Conservation (phyloP, 2,888 invertebrate species). For the Eustalomyia histrio region DNA sequence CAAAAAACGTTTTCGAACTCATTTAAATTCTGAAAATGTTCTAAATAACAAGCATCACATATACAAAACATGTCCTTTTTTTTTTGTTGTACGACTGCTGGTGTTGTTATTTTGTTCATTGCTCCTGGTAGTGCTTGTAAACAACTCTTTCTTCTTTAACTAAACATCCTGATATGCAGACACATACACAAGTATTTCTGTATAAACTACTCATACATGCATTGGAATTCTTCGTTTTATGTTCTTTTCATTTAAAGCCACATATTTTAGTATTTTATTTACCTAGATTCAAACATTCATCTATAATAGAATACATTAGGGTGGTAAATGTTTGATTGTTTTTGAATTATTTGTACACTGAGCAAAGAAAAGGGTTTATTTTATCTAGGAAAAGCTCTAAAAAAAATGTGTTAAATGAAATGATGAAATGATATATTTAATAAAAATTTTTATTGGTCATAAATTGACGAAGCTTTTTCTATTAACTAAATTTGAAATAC, state of each 20-base stretch:
- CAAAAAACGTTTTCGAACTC: slow-evolving; percentile 29
- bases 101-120: slow-evolving; percentile 2
- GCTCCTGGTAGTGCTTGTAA: slow-evolving; percentile 6
- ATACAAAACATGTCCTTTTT: slow-evolving; percentile 38
- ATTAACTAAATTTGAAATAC: too few relatives aligned
- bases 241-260: neutral
- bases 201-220: slow-evolving; percentile 19
- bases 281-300: neutral
- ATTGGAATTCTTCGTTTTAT: slow-evolving; percentile 12
- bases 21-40: slow-evolving; percentile 56
- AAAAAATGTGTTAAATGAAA: too few relatives aligned
- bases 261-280: slow-evolving; percentile 2
- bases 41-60: slow-evolving; percentile 54
- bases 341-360: too few relatives aligned
- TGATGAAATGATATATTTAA: too few relatives aligned
- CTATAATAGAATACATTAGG: neutral
- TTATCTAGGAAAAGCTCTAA: too few relatives aligned
- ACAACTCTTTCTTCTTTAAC: slow-evolving; percentile 1
- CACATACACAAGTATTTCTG: slow-evolving; percentile 3
- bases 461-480: too few relatives aligned
- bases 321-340: neutral
- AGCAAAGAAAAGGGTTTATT: too few relatives aligned
- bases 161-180: neutral
- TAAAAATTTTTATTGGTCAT: too few relatives aligned
- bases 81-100: neutral